Percentiles rank a stretch among this genome's conserved stretches.
Conservation (phyloP, 1,140 invertebrate genomes). For the Neodiprion virginianus region DNA sequence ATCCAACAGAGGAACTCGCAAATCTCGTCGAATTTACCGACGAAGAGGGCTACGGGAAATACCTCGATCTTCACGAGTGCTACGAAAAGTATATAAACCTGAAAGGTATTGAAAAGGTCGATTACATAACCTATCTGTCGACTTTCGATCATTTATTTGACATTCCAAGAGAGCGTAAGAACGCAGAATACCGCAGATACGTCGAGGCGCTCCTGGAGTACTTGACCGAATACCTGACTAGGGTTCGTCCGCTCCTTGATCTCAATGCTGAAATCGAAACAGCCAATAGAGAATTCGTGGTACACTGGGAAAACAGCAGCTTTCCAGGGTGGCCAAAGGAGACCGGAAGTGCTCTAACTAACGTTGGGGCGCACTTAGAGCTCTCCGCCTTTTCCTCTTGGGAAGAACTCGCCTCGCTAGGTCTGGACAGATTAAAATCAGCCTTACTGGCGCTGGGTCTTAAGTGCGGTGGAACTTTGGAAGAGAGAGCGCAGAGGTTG, state of each 20-base stretch:
- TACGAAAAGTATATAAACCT: slow-evolving; percentile 97
- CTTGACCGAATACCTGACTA: slow-evolving; percentile 81
- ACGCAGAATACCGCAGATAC: slow-evolving; percentile 91
- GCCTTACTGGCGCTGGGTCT: slow-evolving; percentile 96
- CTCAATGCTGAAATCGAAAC: slow-evolving; percentile 79
- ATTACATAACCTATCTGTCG: slow-evolving; percentile 95
- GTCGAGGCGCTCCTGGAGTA: slow-evolving; percentile 87
- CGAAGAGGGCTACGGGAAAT: slow-evolving; percentile 99
- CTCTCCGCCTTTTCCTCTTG: slow-evolving; percentile 96
- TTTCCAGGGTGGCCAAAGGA: slow-evolving; percentile 99
- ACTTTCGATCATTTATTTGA: slow-evolving; percentile 97
- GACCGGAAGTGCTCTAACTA: slow-evolving; percentile 88
- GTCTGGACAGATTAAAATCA: slow-evolving; percentile 96
- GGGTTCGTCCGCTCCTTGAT: slow-evolving; percentile 93
- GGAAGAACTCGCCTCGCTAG: slow-evolving; percentile 96
- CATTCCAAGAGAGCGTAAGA: slow-evolving; percentile 93
- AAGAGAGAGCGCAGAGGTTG: slow-evolving; percentile 94
- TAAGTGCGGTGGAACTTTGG: slow-evolving; percentile 98
- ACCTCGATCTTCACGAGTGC: slow-evolving; percentile 97
- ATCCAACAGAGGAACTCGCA: slow-evolving; percentile 79
- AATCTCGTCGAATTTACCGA: slow-evolving; percentile 97
- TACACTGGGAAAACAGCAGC: slow-evolving; percentile 86
- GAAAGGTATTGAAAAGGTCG: slow-evolving; percentile 96
- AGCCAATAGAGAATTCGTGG: slow-evolving; percentile 83
- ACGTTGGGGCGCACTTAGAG: slow-evolving; percentile 95